Base-by-base conservation (phyloP, 92 coral and sea anemone species). In the Parazoanthus atlanticus region DNA sequence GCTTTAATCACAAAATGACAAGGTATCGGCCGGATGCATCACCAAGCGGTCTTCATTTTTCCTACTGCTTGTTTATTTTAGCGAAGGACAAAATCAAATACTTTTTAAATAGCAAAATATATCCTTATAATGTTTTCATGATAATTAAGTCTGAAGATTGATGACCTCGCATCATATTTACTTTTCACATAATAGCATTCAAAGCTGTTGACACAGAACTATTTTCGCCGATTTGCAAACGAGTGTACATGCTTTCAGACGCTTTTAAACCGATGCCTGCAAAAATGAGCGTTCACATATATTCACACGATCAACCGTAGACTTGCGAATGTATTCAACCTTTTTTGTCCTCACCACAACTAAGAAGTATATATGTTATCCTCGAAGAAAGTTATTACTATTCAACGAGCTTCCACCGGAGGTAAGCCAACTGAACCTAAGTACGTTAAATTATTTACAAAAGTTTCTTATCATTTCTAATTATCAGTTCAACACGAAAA, bases 371-470 rank as follows among this genome's bases (percentile, higher is more conserved):
- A 6, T 33, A 32, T 74, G 46, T 23, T 33, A 15, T 33, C 41
- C 46, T 33, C 12, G 40, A 74, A 41, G 41, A 33, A 33, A 74
- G 43, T 32, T 13, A 32, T 33, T 16, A 5, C 38, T 74, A 2
- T 36, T 74, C 40, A 31, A 16, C 36, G 1, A 32, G 46, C 46
- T 21, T 74, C 78, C 25, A 33, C 78, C 25, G 78, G 40, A 74
- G 78, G 78, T 74, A 74, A 74, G 78, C 78, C 78, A 6, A 74
- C n/a, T n/a, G n/a, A n/a, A n/a, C 23, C 0, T 16, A 74, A 74
- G 28, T 74, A 74, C 23, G 3, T 16, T 74, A 21, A 16, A 52
- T 36, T 74, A 15, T 31, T 74, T 32, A 5, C 43, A 74, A 13
- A 61, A 23, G 69, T 74, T 74, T 74, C 40, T 74, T 33, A 74